These are phyloP conservation scores for Centruroides vittatus DNA, from an alignment of 1,140 invertebrate genomes.

Conservation along the genomic window DNA sequence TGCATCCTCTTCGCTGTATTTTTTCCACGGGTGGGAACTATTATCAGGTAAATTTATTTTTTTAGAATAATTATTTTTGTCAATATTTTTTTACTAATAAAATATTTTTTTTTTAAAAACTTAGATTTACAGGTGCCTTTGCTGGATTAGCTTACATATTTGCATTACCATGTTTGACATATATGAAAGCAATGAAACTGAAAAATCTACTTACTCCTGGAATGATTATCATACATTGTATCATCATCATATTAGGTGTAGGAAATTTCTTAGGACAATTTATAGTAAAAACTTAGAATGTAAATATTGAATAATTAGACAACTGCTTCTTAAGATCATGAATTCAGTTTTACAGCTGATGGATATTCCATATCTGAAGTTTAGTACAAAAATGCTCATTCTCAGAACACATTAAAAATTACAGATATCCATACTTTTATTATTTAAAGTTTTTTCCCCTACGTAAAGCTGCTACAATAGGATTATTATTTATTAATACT, in stretches of 20 bases:
- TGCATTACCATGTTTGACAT: constrained; percentile 57
- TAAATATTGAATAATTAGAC: too few relatives aligned
- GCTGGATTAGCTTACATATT: constrained; percentile 80
- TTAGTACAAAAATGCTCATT: too few relatives aligned
- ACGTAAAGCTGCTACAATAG: too few relatives aligned
- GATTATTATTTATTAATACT: too few relatives aligned
- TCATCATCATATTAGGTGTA: constrained; percentile 50
- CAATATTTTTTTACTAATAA: too few relatives aligned
- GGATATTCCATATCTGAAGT: too few relatives aligned
- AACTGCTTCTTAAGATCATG: too few relatives aligned
- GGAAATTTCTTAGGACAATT: constrained; percentile 66
- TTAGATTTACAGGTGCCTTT: constrained; percentile 69
- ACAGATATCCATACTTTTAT: too few relatives aligned
- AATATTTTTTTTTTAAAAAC: constrained; percentile 18
- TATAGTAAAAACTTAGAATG: constrained; percentile 35
- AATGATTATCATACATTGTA: constrained; percentile 39
- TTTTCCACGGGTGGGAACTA: constrained; percentile 67
- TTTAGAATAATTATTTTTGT: constrained; percentile 3
- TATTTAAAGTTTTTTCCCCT: too few relatives aligned
- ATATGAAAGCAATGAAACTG: constrained; percentile 47
- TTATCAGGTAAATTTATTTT: constrained; percentile 49
- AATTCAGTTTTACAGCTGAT: too few relatives aligned
- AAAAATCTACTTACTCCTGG: constrained; percentile 40
- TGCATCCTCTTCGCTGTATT: constrained; percentile 73
- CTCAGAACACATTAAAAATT: too few relatives aligned